Percentiles rank a stretch among this genome's conserved stretches.
Evolutionary conservation across 2,888 invertebrate species (phyloP).

Genomic region (Boloria selene): DNA sequence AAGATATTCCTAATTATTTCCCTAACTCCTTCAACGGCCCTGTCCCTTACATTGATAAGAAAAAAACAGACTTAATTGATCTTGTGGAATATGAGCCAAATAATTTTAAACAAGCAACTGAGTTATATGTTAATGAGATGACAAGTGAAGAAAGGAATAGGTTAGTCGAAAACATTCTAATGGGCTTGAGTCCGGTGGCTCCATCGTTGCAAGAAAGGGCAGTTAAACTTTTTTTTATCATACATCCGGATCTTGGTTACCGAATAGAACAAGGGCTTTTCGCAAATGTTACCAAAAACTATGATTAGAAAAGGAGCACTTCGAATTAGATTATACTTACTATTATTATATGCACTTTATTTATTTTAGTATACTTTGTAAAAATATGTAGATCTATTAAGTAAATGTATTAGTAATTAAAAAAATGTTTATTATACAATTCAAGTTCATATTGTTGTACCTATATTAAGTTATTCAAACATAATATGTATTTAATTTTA

Average conservation of each 20-base stretch:
- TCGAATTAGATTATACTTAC: slow-evolving; percentile 46
- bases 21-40: slow-evolving; percentile 97
- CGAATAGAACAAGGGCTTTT: slow-evolving; percentile 50
- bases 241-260: slow-evolving; percentile 89
- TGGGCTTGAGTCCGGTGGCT: slow-evolving; percentile 87
- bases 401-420: too few relatives aligned
- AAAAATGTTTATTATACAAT: too few relatives aligned
- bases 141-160: slow-evolving; percentile 87
- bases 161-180: slow-evolving; percentile 90
- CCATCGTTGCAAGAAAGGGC: slow-evolving; percentile 81
- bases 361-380: too few relatives aligned
- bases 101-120: slow-evolving; percentile 91
- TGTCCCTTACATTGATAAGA: slow-evolving; percentile 83
- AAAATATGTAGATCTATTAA: too few relatives aligned
- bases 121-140: slow-evolving; percentile 89
- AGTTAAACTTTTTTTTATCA: slow-evolving; percentile 89
- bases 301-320: slow-evolving; percentile 51
- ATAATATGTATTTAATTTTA: too few relatives aligned
- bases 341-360: too few relatives aligned
- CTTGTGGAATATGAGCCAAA: slow-evolving; percentile 89
- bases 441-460: too few relatives aligned
- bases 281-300: slow-evolving; percentile 49
- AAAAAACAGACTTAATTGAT: slow-evolving; percentile 77
- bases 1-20: slow-evolving; percentile 94
- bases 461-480: too few relatives aligned